Conservation (phyloP, 2,113 vertebrate genomes). For the Rynchops niger region DNA sequence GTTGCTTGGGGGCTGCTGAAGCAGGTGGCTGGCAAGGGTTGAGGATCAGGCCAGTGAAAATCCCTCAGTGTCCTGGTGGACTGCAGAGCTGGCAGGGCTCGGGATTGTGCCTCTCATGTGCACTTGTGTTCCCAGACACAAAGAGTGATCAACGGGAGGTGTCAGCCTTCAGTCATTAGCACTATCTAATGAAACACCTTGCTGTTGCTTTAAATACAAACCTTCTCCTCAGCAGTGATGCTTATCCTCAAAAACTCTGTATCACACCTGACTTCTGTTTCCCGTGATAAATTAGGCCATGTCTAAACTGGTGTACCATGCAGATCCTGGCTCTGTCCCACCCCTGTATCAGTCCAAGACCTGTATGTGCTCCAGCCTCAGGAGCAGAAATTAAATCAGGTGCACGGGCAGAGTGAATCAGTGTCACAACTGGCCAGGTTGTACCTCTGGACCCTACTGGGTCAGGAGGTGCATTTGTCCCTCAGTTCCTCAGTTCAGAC, state of each 20-base stretch:
- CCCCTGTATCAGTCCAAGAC: fast-evolving
- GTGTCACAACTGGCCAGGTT: neutral
- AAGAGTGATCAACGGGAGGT: fast-evolving
- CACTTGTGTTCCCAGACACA: neutral
- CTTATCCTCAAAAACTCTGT: neutral
- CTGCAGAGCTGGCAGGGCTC: neutral
- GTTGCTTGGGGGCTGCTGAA: neutral
- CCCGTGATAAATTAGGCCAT: neutral
- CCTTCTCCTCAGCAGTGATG: neutral
- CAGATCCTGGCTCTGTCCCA: neutral
- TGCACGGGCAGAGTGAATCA: neutral
- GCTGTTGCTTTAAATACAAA: neutral
- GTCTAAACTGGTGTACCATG: neutral
- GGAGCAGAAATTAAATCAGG: neutral
- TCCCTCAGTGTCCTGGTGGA: neutral
- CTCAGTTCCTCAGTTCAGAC: neutral
- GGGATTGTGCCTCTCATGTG: neutral
- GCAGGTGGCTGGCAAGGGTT: neutral
- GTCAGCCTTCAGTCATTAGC: neutral
- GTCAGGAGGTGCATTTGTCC: neutral
- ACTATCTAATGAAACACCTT: neutral
- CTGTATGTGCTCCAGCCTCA: neutral
- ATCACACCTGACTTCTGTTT: neutral
- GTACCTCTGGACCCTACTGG: neutral
- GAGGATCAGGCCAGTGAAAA: neutral